Evolutionary conservation across 2,888 invertebrate species (phyloP).

Genomic region (Drosophila hamatofila): DNA sequence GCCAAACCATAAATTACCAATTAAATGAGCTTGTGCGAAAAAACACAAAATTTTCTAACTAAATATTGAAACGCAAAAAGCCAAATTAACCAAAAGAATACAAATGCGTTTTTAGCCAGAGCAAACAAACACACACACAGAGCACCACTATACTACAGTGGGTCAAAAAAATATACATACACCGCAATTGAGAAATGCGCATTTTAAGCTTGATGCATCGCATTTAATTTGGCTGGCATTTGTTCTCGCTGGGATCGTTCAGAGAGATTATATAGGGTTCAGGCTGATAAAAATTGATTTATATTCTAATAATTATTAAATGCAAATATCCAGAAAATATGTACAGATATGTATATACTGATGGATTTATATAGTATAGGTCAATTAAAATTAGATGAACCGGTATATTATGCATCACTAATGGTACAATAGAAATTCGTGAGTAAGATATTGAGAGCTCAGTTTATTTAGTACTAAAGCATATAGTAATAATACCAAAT

Average conservation of each 20-base stretch:
- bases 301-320: neutral
- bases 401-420: neutral
- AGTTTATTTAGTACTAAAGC: too few species aligned
- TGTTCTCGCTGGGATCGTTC: neutral
- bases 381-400: neutral
- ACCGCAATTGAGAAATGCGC: slow-evolving; percentile 36
- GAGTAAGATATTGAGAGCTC: too few species aligned
- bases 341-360: too few species aligned
- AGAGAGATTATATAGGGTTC: neutral
- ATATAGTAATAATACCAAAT: too few species aligned
- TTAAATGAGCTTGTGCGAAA: slow-evolving; percentile 77
- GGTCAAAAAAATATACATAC: slow-evolving; percentile 25
- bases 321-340: neutral
- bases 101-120: slow-evolving; percentile 48
- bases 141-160: slow-evolving; percentile 33
- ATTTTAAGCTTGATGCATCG: slow-evolving; percentile 28
- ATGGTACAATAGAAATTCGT: too few species aligned
- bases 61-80: slow-evolving; percentile 80
- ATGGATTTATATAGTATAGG: neutral
- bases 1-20: slow-evolving; percentile 74
- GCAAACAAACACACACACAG: slow-evolving; percentile 3
- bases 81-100: slow-evolving; percentile 50
- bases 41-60: slow-evolving; percentile 60
- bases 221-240: neutral
- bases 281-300: slow-evolving; percentile 5